These are phyloP conservation scores for Ethmia dodecea DNA, from an alignment of 2,888 invertebrate genomes.

Conservation along the genomic window DNA sequence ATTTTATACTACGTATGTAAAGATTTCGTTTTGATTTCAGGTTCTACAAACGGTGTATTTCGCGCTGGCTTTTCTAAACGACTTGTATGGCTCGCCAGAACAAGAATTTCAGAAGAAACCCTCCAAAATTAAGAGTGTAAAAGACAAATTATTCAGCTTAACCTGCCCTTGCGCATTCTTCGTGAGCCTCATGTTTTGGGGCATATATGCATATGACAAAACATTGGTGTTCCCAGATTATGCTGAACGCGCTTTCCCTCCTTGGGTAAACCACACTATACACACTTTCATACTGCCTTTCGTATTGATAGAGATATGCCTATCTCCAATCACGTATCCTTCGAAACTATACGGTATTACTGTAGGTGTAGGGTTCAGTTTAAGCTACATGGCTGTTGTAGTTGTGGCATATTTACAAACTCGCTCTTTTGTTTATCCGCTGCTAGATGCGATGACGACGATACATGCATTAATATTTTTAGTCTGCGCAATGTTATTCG, in stretches of 20 bases:
- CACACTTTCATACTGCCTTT: constrained; percentile 90
- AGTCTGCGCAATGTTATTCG: no score
- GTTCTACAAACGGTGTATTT: constrained; percentile 86
- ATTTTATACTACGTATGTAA: no score
- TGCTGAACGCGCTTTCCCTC: constrained; percentile 87
- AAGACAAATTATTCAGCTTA: constrained; percentile 81
- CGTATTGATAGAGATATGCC: constrained; percentile 83
- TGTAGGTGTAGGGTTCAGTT: constrained; percentile 75
- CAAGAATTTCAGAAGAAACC: constrained; percentile 68
- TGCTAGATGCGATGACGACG: no score
- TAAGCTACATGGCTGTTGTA: no score
- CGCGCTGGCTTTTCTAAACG: constrained; percentile 84
- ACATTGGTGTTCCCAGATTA: constrained; percentile 91
- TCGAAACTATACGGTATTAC: constrained; percentile 79
- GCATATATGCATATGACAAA: constrained; percentile 87
- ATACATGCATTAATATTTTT: no score
- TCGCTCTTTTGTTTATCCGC: no score
- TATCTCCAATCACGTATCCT: constrained; percentile 86
- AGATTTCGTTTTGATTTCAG: constrained; percentile 76
- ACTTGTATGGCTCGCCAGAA: constrained; percentile 84
- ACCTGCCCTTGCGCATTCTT: constrained; percentile 87
- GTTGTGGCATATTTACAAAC: no score
- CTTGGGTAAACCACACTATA: constrained; percentile 93
- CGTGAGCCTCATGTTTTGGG: constrained; percentile 93
- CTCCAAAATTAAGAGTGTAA: constrained; percentile 80